Evolutionary conservation across 30 jellyfish, hydroid and myxozoan genomes (phyloP).

Genomic region (Clytia hemisphaerica): DNA sequence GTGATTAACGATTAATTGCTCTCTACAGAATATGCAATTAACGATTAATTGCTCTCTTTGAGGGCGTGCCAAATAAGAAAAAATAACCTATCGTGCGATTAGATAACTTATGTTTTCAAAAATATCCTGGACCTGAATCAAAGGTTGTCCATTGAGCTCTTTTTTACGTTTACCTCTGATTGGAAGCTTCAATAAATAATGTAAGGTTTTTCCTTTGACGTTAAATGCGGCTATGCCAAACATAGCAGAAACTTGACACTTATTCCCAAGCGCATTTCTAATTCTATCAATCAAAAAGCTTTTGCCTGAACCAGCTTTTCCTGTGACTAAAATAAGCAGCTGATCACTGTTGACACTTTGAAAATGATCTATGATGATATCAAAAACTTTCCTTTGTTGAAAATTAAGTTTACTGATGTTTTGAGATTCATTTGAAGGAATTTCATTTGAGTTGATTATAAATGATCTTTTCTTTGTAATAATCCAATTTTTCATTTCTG

Average conservation of each 20-base stretch:
- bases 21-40: too few relatives aligned
- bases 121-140: background rate
- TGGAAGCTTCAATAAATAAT: constrained; percentile 19
- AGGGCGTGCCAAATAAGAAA: too few relatives aligned
- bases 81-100: too few relatives aligned
- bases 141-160: background rate
- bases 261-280: background rate
- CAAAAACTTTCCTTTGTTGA: constrained; percentile 14
- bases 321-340: constrained; percentile 8
- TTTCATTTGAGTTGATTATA: background rate
- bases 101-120: background rate
- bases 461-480: constrained; percentile 5
- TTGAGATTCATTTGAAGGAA: background rate
- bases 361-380: background rate
- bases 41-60: too few relatives aligned
- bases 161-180: constrained; percentile 1
- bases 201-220: constrained; percentile 23
- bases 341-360: background rate
- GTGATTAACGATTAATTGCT: too few relatives aligned
- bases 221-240: constrained; percentile 27
- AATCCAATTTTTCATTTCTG: constrained; percentile 27
- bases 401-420: background rate
- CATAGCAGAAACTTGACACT: background rate
- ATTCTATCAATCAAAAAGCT: constrained; percentile 16
- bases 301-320: constrained; percentile 31